These are phyloP conservation scores for Panagrolaimus sp. DNA, from an alignment of 1,140 invertebrate genomes.

Conservation along the genomic window DNA sequence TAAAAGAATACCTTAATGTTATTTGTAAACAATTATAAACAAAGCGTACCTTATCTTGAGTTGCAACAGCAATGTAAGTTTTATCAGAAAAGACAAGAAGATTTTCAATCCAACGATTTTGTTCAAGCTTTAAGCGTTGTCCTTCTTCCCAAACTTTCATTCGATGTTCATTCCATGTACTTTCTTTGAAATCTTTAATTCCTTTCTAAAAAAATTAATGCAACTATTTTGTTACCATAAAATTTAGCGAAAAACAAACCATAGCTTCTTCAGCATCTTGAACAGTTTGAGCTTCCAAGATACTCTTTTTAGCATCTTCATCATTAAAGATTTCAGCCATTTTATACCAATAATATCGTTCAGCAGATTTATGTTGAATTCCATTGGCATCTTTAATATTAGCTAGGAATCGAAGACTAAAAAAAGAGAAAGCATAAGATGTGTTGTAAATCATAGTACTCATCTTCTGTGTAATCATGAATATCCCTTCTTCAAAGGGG, in stretches of 20 bases:
- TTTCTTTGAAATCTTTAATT: slow-evolving; percentile 43
- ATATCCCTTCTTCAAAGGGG: too few species aligned
- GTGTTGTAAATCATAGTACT: too few species aligned
- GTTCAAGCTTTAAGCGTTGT: slow-evolving; percentile 43
- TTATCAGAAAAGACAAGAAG: slow-evolving; percentile 37
- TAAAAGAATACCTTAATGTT: too few species aligned
- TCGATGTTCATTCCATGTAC: slow-evolving; percentile 41
- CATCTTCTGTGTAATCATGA: too few species aligned
- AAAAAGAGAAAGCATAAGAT: too few species aligned
- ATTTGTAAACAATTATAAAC: too few species aligned
- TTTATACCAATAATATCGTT: slow-evolving; percentile 56
- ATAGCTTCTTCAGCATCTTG: slow-evolving; percentile 43
- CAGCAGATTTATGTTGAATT: slow-evolving; percentile 49
- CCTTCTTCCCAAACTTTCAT: slow-evolving; percentile 40
- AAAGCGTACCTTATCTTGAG: too few species aligned
- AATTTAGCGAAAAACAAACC: too few species aligned
- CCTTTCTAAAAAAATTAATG: too few species aligned
- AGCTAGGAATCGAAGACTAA: slow-evolving; percentile 41
- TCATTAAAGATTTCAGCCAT: slow-evolving; percentile 49
- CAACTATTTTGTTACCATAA: too few species aligned
- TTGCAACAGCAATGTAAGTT: slow-evolving; percentile 48
- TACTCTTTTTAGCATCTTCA: slow-evolving; percentile 42
- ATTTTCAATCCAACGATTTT: slow-evolving; percentile 43
- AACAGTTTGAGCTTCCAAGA: slow-evolving; percentile 32
- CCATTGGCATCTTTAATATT: slow-evolving; percentile 37